phyloP scores from a whole-genome alignment of 1,140 invertebrate genomes.

The Pseudoatta argentina region DNA sequence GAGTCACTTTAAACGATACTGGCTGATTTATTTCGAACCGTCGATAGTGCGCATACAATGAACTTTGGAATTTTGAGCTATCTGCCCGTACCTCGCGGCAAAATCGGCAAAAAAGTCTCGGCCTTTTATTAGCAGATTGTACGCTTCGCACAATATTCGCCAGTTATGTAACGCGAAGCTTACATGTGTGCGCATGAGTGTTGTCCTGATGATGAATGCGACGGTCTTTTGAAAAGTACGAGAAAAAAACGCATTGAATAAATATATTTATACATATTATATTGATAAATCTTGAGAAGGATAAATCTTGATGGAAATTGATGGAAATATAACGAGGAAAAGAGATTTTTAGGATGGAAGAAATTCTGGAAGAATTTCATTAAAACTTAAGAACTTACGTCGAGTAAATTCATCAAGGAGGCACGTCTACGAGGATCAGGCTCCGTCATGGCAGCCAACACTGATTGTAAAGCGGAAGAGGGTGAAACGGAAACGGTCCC shows the following conservation, averaged over 20 bases:
- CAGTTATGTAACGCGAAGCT: conserved; percentile 5
- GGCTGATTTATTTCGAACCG: conserved; percentile 49
- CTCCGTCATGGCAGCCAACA: conserved; percentile 87
- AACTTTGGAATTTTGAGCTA: conserved; percentile 26
- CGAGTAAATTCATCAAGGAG: conserved; percentile 88
- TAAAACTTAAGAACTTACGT: conserved; percentile 84
- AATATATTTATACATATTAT: background rate
- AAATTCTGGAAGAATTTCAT: background rate
- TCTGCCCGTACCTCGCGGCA: background rate
- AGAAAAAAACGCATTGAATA: conserved; percentile 5
- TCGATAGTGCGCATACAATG: conserved; percentile 13
- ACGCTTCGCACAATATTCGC: conserved; percentile 19
- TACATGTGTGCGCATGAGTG: background rate
- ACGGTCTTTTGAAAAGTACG: background rate
- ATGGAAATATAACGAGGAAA: background rate
- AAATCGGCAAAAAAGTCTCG: conserved; percentile 25
- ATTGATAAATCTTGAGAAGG: background rate
- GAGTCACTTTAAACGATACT: conserved; percentile 24
- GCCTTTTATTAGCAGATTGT: conserved; percentile 41
- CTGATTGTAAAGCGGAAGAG: conserved; percentile 86
- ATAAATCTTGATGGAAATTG: background rate
- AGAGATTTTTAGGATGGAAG: background rate
- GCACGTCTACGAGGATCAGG: conserved; percentile 86
- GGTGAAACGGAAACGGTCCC: conserved; percentile 87
- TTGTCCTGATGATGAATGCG: background rate